phyloP scores from a whole-genome alignment of 2,113 vertebrate species.

The Machaerirhynchus nigripectus region DNA sequence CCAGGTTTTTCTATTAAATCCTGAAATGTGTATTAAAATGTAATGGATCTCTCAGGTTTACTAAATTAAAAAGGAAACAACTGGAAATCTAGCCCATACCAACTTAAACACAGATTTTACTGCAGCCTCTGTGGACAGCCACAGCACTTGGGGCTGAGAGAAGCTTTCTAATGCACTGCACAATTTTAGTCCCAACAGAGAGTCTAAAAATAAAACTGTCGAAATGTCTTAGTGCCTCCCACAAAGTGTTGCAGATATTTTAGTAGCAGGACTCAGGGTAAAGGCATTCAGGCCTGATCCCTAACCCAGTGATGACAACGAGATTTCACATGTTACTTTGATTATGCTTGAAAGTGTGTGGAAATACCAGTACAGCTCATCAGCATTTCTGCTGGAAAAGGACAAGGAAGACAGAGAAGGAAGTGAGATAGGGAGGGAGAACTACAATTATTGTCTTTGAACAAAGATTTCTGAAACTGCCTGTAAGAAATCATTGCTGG shows the following conservation, averaged over 20 bases:
- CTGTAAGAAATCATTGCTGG: not conserved
- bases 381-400: not conserved
- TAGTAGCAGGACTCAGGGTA: not conserved
- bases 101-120: not conserved
- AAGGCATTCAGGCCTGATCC: not conserved
- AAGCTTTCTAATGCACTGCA: not conserved
- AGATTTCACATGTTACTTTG: not conserved
- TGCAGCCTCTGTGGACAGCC: not conserved
- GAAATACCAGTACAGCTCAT: not conserved
- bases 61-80: not conserved
- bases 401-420: not conserved
- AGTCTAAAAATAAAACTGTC: conserved; percentile 7
- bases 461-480: not conserved
- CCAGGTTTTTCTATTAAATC: not conserved
- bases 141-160: not conserved
- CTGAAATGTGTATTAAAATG: not conserved
- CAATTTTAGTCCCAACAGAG: not conserved
- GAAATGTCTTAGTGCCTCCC: not conserved
- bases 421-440: not conserved
- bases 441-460: not conserved
- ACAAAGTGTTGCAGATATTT: not conserved
- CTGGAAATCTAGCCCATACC: not conserved
- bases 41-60: not conserved
- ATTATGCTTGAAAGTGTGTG: not conserved
- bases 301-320: not conserved